Base-by-base conservation (phyloP, 2,797 vertebrate genomes). In the Lerista edwardsae region DNA sequence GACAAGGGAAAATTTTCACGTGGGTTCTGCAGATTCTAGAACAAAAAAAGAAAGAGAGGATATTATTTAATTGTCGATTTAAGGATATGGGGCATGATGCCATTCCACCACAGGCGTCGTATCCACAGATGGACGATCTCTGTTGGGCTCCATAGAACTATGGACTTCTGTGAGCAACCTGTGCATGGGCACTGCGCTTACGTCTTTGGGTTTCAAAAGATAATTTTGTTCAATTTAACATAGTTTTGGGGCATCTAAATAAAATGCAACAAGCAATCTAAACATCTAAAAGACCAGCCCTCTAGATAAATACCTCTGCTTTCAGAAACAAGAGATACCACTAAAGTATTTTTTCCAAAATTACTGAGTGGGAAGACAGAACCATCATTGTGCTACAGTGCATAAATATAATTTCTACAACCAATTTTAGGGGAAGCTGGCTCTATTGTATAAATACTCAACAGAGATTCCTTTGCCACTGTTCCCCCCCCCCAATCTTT, bases 371-470 rank as follows among this genome's bases (percentile, higher is more conserved):
- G 57, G 79, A 88, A 90, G 87, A 84, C 75, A 75, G 47, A 83
- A 86, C 76, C 85, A 87, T 78, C 86, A 74, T 77, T 89, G 74
- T 81, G 39, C 82, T 75, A 34, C 82, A 69, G 39, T 31, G 59
- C 59, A 69, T 14, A 61, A 31, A 87, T 87, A 25, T 64, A 75
- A 84, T 84, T 64, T 88, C 85, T 87, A 21, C 17, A 75, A 75
- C 25, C 65, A 7, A 25, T 51, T 84, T 51, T 88, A 51, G 55
- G 29, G 62, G 82, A 88, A 90, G 73, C 25, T 85, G 41, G 51
- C 71, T 31, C 0, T 80, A 21, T 44, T 2, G n/a, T 80, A 39
- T n/a, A 15, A 1, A 0, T 12, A 59, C 2, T 76, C 71, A 75
- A 61, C 25, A 31, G 59, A 84, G 36, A 44, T 34, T 81, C 6